Evolutionary conservation across 2,113 vertebrate genomes (phyloP).

Genomic region (Melospiza melodia): DNA sequence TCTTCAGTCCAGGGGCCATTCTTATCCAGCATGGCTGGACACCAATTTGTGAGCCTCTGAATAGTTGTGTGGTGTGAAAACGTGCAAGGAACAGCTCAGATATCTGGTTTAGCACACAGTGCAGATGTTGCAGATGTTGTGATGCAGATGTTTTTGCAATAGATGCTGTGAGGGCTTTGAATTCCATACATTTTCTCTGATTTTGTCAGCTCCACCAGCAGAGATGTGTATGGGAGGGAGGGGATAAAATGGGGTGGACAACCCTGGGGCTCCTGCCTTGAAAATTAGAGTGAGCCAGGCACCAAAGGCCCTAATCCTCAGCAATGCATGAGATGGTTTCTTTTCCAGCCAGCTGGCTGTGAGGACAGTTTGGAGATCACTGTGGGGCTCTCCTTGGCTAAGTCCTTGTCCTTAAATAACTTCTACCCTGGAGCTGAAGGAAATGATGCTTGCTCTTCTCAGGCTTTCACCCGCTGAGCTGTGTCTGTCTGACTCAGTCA

Average conservation of each 20-base stretch:
- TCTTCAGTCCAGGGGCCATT: background rate
- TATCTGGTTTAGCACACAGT: fast-evolving
- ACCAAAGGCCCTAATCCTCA: background rate
- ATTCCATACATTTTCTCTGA: background rate
- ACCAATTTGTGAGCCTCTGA: background rate
- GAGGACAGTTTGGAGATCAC: background rate
- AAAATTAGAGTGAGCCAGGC: background rate
- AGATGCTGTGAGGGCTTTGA: background rate
- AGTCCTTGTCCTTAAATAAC: conserved; percentile 21
- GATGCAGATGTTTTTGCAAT: background rate
- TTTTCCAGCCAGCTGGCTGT: background rate
- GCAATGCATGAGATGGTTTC: background rate
- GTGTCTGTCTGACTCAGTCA: background rate
- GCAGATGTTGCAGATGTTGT: background rate
- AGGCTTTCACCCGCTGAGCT: background rate
- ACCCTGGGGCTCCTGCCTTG: background rate
- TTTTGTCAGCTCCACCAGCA: background rate
- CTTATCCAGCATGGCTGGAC: background rate
- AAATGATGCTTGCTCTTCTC: background rate
- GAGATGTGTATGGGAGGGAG: background rate
- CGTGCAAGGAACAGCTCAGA: background rate
- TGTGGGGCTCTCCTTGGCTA: background rate
- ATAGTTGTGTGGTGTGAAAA: background rate
- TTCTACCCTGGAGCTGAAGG: background rate
- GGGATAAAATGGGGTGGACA: background rate